These are phyloP conservation scores for Oceanites oceanicus DNA, from an alignment of 2,113 vertebrate genomes.

Conservation along the genomic window DNA sequence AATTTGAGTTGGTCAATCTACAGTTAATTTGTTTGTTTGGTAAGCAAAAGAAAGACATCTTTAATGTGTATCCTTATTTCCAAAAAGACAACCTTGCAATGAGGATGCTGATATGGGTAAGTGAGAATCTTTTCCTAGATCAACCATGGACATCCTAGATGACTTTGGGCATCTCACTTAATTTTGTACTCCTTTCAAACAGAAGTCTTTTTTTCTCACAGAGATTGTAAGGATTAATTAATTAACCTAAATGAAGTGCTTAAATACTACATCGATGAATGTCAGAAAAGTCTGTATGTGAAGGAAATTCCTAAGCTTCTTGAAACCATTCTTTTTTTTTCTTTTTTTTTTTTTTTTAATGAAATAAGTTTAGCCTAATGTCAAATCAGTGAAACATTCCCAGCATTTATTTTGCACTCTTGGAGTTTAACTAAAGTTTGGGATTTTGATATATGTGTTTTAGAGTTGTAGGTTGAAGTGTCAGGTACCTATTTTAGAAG, in stretches of 20 bases:
- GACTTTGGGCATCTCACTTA: not conserved
- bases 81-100: conserved; percentile 66
- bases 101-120: conserved; percentile 61
- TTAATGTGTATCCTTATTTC: conserved; percentile 65
- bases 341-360: not conserved
- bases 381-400: not conserved
- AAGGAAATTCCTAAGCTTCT: not conserved
- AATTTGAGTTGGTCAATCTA: conserved; percentile 9
- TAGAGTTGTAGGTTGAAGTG: not conserved
- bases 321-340: not conserved
- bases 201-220: not conserved
- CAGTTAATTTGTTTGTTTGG: conserved; percentile 20
- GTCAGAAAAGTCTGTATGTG: not conserved
- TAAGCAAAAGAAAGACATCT: conserved; percentile 31
- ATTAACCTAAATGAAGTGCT: not conserved
- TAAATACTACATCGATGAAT: not conserved
- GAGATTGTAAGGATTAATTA: not conserved
- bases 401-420: not conserved
- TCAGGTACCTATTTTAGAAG: not conserved
- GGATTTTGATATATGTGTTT: not conserved
- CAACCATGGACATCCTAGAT: conserved; percentile 33
- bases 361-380: not conserved
- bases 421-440: not conserved
- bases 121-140: conserved; percentile 57
- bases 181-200: not conserved